A percentile compares a stretch with the other conserved stretches of the same genome.
phyloP scores from a whole-genome alignment of 1,140 invertebrate species.

The Magallana gigas region DNA sequence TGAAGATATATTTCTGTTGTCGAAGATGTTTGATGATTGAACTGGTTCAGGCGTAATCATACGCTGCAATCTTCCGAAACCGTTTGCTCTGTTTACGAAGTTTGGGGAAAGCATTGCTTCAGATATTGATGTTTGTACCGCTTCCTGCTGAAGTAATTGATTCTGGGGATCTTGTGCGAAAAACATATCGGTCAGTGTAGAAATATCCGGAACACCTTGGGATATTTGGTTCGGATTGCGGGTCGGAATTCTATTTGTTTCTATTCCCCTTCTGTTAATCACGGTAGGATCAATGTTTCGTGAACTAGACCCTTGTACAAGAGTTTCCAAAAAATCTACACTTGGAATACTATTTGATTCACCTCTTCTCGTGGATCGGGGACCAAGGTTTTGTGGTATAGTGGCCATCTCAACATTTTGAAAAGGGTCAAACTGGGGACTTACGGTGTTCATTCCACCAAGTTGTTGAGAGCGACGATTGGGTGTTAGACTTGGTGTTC shows the following conservation, averaged over 20 bases:
- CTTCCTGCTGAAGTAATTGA: not conserved
- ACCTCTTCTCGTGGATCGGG: not conserved
- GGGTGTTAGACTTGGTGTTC: not conserved
- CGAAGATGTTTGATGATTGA: not conserved
- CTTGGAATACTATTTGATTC: not conserved
- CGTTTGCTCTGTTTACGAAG: conserved; percentile 8
- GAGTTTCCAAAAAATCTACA: conserved; percentile 5
- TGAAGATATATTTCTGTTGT: not conserved
- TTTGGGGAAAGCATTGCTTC: conserved; percentile 10
- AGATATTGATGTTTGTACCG: conserved; percentile 4
- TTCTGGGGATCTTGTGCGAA: conserved; percentile 9
- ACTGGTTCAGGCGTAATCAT: not conserved
- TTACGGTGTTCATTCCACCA: not conserved
- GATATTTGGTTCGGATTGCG: not conserved
- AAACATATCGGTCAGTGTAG: conserved; percentile 24
- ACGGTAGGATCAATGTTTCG: not conserved
- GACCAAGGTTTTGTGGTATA: conserved; percentile 4
- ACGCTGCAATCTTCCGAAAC: not conserved
- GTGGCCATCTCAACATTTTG: conserved; percentile 30
- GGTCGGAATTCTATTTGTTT: not conserved
- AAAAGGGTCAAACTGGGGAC: not conserved
- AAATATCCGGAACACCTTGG: not conserved
- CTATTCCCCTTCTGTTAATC: not conserved
- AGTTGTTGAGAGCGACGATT: not conserved
- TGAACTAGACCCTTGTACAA: not conserved